Base-by-base conservation (phyloP, 2,888 invertebrate species). In the Pachymerium ferrugineum region DNA sequence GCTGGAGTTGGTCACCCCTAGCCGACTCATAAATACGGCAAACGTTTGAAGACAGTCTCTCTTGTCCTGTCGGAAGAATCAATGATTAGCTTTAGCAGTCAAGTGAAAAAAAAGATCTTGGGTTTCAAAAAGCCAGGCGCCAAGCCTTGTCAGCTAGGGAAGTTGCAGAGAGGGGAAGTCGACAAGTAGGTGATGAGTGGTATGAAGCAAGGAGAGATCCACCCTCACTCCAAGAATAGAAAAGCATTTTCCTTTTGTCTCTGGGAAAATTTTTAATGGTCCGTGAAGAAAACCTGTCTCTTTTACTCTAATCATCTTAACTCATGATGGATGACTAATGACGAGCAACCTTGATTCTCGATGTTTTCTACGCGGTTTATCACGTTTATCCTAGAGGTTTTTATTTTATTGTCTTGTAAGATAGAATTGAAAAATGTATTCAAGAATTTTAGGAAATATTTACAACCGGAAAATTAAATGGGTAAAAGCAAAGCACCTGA, bases 111-210 rank as follows among this genome's bases (percentile, higher is more conserved):
- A 62, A 25, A 62, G 28, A 14, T 62, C 62, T 62, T 28, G 28
- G 25, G 62, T 62, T 62, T 62, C 62, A 62, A 62, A 62, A 62
- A 62, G 62, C 25, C 62, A 62, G 62, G 62, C 62, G 62, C 62
- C 62, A 62, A n/a, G 62, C 25, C 62, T 22, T 62, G 62, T 62
- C 62, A 62, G 62, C 62, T 12, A 47, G 62, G 54, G 54, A 54
- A 54, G 54, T 54, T 10, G 3, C 22, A 19, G 54, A 62, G 62
- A 62, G 62, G 28, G 62, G 25, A 62, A 62, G 62, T 62, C 25
- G 62, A 62, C 62, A 62, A 62, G 62, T 62, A 62, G 62, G 62
- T 62, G 62, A 62, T 62, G 62, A 62, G 62, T 62, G 62, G 62
- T 28, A 28, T 28, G 28, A 54, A 14, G 25, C 62, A 62, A 28